Conservation (phyloP, 2,888 invertebrate species). For the Dichetophora obliterata region DNA sequence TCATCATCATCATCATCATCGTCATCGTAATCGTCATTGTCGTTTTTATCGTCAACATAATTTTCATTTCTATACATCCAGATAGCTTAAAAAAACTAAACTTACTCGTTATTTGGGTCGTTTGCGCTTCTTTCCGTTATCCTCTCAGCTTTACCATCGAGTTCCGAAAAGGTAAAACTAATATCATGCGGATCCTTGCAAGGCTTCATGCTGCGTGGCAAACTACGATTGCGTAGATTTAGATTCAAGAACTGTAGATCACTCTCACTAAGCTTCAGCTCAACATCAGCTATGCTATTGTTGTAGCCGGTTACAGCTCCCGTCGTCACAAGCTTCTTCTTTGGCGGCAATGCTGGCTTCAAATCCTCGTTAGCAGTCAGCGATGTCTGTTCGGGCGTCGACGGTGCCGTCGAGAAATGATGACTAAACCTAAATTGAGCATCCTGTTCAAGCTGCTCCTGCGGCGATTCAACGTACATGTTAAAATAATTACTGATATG, state of each 20-base stretch:
- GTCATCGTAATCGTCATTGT: background rate
- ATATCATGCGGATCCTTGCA: conserved; percentile 62
- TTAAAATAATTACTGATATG: conserved; percentile 63
- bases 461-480: conserved; percentile 51
- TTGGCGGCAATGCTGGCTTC: conserved; percentile 62
- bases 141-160: conserved; percentile 48
- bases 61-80: too few relatives aligned
- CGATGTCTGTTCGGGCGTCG: conserved; percentile 42
- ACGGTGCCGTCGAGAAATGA: conserved; percentile 47
- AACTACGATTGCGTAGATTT: conserved; percentile 65
- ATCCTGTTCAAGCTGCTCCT: conserved; percentile 39
- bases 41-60: background rate
- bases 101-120: conserved; percentile 44
- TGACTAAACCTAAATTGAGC: conserved; percentile 49
- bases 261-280: conserved; percentile 64
- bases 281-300: conserved; percentile 45
- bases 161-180: conserved; percentile 69
- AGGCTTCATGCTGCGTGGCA: conserved; percentile 66
- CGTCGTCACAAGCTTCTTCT: conserved; percentile 51
- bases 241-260: conserved; percentile 68
- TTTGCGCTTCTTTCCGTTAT: background rate
- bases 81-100: background rate
- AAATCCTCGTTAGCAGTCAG: background rate
- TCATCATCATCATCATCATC: background rate
- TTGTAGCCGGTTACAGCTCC: conserved; percentile 44